These are phyloP conservation scores for Lysiphlebus fabarum DNA, from an alignment of 1,140 invertebrate species.

Conservation along the genomic window DNA sequence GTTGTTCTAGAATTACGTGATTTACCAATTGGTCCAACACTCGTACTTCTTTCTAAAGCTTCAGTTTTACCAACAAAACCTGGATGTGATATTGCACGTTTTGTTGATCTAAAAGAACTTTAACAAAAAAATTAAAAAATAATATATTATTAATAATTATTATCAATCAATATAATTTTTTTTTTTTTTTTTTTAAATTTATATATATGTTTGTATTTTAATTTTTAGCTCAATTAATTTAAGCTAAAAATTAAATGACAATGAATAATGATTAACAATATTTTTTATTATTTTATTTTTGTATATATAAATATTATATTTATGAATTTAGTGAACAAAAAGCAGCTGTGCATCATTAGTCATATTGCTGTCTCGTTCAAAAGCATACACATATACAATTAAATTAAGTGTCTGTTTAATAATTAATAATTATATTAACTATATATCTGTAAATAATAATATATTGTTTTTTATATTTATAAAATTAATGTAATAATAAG, in stretches of 20 bases:
- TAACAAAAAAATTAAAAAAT: neutral
- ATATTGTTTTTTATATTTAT: too few species aligned
- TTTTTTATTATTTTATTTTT: too few species aligned
- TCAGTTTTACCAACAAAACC: slow-evolving; percentile 32
- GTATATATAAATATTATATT: neutral
- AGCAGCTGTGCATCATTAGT: slow-evolving; percentile 14
- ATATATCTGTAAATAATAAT: too few species aligned
- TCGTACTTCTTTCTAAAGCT: slow-evolving; percentile 47
- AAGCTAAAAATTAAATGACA: neutral
- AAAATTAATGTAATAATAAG: too few species aligned
- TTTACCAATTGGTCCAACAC: slow-evolving; percentile 36
- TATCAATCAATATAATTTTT: neutral
- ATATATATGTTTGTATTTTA: neutral
- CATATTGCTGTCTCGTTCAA: neutral
- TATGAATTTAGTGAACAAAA: neutral
- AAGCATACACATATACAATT: too few species aligned
- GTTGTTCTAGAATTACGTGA: slow-evolving; percentile 21
- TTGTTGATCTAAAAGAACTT: slow-evolving; percentile 51
- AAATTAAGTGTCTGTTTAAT: too few species aligned
- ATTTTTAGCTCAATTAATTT: too few species aligned
- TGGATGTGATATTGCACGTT: slow-evolving; percentile 47
- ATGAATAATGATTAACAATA: neutral
- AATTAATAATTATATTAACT: too few species aligned
- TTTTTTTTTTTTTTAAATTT: neutral
- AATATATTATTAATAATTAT: neutral